Evolutionary conservation across 2,113 vertebrate species (phyloP), one percentile per base, ranked within the genome.

Genomic region (Craseonycteris thonglongyai): DNA sequence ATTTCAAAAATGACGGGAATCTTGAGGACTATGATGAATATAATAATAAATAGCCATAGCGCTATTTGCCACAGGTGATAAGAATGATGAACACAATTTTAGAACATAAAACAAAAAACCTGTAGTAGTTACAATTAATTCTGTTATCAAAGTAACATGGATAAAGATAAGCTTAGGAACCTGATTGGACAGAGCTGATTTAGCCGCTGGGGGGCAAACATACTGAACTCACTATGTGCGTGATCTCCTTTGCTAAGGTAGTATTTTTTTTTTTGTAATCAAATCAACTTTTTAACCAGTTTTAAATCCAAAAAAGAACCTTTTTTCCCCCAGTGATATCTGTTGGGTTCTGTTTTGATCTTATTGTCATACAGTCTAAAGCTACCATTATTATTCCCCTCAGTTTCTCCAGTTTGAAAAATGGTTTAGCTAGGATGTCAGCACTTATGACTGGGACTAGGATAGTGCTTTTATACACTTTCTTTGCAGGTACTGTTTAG

Each of bases 401-500:
- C 24, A 24, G 18, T 74, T 68, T 79, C 45, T 95, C 14, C 16
- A 59, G 40, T 69, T 74, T 69, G 22, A 10, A 38, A 75, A 76
- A 33, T 45, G 14, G 56, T n/a, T 42, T 75, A 87, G n/a, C 19
- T 51, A 54, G 58, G 18, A n/a, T 78, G 68, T 22, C 12, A 3
- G 33, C 54, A 58, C 35, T 72, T 65, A 18, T 2, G 35, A n/a
- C 13, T 56, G 33, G 51, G 40, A 7, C 38, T 21, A 65, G 13
- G 42, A 33, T n/a, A 49, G 47, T 56, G 45, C 30, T 74, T 49
- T 47, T 68, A 5, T 90, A 11, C 63, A 42, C 66, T 95, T 87
- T 95, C 61, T 26, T 85, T 96, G 18, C 92, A 99, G 99, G 99
- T 99, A 49, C 95, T 99, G 89, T 99, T 99, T 93, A 99, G 99